phyloP scores from a whole-genome alignment of 1,140 invertebrate genomes.

The Procambarus virginalis region DNA sequence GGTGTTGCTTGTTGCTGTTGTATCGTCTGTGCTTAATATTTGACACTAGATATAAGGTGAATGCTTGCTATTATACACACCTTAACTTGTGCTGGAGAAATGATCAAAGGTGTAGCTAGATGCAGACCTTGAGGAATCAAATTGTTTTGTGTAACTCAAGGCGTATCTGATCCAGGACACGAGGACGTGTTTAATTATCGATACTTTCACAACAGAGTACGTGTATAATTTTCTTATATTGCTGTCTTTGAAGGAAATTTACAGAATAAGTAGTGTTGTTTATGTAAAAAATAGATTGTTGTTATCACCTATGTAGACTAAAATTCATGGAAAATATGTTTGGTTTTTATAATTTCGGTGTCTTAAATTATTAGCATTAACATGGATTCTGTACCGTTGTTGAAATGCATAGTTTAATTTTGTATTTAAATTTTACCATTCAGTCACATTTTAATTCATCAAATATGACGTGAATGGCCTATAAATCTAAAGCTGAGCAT shows the following conservation, averaged over 20 bases:
- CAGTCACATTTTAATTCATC: conserved; percentile 21
- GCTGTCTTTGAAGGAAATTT: neutral
- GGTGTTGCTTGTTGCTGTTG: neutral
- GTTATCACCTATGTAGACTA: neutral
- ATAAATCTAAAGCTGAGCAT: neutral
- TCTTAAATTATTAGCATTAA: neutral
- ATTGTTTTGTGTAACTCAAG: neutral
- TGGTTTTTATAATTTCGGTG: neutral
- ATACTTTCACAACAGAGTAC: too few species aligned
- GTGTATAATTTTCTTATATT: too few species aligned
- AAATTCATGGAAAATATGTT: neutral
- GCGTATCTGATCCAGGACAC: neutral
- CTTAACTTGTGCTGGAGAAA: conserved; percentile 1
- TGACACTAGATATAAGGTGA: conserved; percentile 14
- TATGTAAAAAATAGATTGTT: neutral
- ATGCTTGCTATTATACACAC: neutral
- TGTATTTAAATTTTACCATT: conserved; percentile 18
- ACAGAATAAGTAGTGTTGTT: neutral
- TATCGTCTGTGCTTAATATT: conserved; percentile 14
- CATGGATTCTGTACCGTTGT: neutral
- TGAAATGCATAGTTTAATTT: neutral
- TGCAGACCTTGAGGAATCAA: neutral
- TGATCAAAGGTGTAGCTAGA: neutral
- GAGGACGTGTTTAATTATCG: neutral
- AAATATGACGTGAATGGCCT: conserved; percentile 41